Base-by-base conservation (phyloP, 1,140 invertebrate species). In the Trachymyrmex cornetzi region DNA sequence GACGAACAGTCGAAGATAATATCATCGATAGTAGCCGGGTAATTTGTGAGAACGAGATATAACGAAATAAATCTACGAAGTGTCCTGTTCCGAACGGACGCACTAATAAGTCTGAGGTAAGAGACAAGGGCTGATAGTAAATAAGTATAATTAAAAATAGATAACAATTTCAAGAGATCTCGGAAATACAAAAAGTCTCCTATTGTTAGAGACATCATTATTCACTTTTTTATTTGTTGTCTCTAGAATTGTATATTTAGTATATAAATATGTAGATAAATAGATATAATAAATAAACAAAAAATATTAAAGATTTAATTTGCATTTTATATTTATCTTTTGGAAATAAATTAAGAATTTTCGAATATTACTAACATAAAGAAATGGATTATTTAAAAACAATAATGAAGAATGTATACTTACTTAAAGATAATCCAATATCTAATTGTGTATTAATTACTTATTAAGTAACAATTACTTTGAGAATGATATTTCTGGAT, bases 11-110 rank as follows among this genome's bases (percentile, higher is more conserved):
- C 19, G 27, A 79, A 66, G 61, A 14, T 55, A 77, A 14, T 61
- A 30, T 50, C 24, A n/a, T 12, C 14, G 30, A 16, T 12, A 48
- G n/a, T 80, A 30, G 19, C 11, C 48, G 14, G 61, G 12, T 67
- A 80, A 80, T 80, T 80, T 9, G 14, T n/a, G n/a, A 67, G 24
- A 50, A 67, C 48, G 44, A 67, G 30, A 66, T 66, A 67, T 80
- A 80, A 80, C 27, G 48, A 80, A 80, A 48, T 80, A 67, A 80
- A 80, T 67, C 30, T 66, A 66, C 30, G 64, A 38, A 66, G 30
- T 66, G 30, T 69, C 63, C 66, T 14, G 30, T 59, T 53, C 30
- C 50, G 44, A 44, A 66, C 27, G 27, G 27, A 66, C 38, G 61
- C 22, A 44, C 77, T 80, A 80, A 80, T 80, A 48, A 80, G 11